Conservation (phyloP, 2,888 invertebrate species). For the Caenorhabditis sp. region DNA sequence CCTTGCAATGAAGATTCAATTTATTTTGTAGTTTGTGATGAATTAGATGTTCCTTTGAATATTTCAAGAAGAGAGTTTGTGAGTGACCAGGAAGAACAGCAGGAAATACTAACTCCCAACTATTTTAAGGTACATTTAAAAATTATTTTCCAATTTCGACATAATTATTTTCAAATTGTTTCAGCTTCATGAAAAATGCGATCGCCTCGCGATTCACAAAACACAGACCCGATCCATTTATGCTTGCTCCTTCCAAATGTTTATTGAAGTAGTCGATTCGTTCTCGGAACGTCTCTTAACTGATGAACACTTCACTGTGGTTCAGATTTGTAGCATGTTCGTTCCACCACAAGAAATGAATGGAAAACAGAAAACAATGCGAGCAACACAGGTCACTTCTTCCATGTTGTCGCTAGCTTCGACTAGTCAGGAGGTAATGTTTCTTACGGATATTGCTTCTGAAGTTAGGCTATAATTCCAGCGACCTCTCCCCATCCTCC, state of each 20-base stretch:
- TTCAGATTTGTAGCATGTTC: constrained; percentile 32
- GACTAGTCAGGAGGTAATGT: background rate
- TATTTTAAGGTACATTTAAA: constrained; percentile 24
- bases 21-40: constrained; percentile 43
- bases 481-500: constrained; percentile 45
- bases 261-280: constrained; percentile 47
- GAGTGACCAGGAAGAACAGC: background rate
- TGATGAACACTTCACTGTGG: constrained; percentile 35
- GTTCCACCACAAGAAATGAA: constrained; percentile 25
- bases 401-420: background rate
- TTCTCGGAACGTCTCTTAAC: constrained; percentile 44
- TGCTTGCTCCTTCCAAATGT: constrained; percentile 47
- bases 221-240: constrained; percentile 46
- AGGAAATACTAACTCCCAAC: constrained; percentile 13
- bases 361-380: background rate
- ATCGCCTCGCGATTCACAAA: constrained; percentile 46
- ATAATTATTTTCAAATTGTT: background rate
- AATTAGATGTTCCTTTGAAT: constrained; percentile 17
- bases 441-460: background rate
- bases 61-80: background rate
- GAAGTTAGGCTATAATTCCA: too few species aligned
- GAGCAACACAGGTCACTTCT: background rate
- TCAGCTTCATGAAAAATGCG: constrained; percentile 51
- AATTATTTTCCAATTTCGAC: background rate
- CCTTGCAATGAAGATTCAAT: constrained; percentile 39